Base-by-base conservation (phyloP, 2,888 invertebrate genomes). In the Phaedon cochleariae region DNA sequence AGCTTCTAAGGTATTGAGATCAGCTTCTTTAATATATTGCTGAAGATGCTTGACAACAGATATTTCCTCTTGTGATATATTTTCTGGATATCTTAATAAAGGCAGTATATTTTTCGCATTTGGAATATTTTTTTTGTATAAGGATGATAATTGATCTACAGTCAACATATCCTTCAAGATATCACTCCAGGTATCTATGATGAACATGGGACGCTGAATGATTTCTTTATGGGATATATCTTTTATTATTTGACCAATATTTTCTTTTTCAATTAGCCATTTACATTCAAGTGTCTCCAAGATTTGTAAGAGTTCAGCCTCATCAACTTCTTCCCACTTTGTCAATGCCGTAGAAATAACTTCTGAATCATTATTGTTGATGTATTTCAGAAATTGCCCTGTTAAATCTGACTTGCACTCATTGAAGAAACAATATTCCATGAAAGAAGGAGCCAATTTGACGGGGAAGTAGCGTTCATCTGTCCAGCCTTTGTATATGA, bases 161-260 rank as follows among this genome's bases (percentile, higher is more conserved):
- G 6, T 10, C 17, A 55, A 20, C 21, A 55, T 26, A 55, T 20
- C 15, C 22, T 21, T 34, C 12, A 55, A 21, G 18, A 41, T 41
- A 20, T 37, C n/a, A 41, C 17, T 6, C 55, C 55, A 55, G 15
- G 15, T 41, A 17, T 55, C 55, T 55, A 55, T 55, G 15, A 55
- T 55, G 10, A 20, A 55, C n/a, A 41, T 55, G 17, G 55, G 55
- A 20, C 15, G 31, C 20, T 53, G 53, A 20, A 53, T 31, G 20
- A 53, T 34, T 26, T 53, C 26, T 26, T 22, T 52, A 17, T 52
- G 52, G 29, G 26, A 26, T 5, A 52, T 26, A 2, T 15, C 26
- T 52, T 21, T 12, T 26, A 31, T 52, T 52, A 52, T 52, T 52
- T 22, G 52, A 31, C 12, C 6, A 10, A 26, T 26, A 26, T 26